phyloP scores from a whole-genome alignment of 2,888 invertebrate species.

The Tetragonisca angustula region DNA sequence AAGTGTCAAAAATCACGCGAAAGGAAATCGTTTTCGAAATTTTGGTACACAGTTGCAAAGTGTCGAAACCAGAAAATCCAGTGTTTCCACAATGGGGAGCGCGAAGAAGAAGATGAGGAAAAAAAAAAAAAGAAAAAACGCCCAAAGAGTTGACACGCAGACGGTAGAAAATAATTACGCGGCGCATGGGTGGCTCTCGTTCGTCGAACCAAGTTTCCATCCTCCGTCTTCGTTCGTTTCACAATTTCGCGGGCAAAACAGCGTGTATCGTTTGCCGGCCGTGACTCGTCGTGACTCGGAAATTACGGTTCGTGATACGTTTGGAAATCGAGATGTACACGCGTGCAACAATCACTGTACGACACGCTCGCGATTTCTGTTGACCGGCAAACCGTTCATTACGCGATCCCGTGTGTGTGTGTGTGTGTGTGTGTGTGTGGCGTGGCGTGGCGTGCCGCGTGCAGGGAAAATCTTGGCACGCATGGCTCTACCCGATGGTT shows the following conservation, averaged over 20 bases:
- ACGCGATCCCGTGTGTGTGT: constrained; percentile 5
- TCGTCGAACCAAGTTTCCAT: background rate
- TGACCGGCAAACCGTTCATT: constrained; percentile 39
- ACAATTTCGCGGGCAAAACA: constrained; percentile 39
- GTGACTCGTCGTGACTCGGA: constrained; percentile 42
- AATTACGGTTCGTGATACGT: constrained; percentile 60
- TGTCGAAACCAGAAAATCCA: too few relatives aligned
- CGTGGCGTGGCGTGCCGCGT: constrained; percentile 35
- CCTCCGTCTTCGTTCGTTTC: constrained; percentile 30
- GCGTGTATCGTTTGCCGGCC: constrained; percentile 1
- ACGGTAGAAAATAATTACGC: background rate
- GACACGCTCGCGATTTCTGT: constrained; percentile 51
- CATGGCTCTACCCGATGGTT: constrained; percentile 18
- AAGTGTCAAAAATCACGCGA: too few relatives aligned
- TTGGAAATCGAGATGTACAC: constrained; percentile 29
- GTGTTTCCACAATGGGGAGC: background rate
- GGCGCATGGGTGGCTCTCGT: background rate
- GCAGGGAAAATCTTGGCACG: constrained; percentile 44
- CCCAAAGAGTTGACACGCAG: background rate
- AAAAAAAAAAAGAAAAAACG: too few relatives aligned
- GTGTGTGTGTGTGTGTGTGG: too few relatives aligned
- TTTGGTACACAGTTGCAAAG: too few relatives aligned
- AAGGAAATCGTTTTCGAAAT: too few relatives aligned
- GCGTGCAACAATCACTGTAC: constrained; percentile 29
- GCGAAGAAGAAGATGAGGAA: too few relatives aligned